phyloP scores from a whole-genome alignment of 2,888 invertebrate species.

The Rotaria socialis region DNA sequence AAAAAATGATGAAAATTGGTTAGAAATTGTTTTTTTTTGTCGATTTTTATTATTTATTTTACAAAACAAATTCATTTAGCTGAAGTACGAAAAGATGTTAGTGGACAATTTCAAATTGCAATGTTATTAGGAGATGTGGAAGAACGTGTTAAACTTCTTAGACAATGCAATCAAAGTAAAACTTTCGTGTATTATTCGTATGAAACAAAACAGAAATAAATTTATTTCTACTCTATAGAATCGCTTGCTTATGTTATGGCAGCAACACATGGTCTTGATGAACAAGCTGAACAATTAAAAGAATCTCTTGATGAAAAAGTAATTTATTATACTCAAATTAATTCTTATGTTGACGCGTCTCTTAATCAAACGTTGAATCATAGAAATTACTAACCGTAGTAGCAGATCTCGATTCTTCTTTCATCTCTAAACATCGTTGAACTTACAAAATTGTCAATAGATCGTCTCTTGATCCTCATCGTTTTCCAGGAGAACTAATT shows the following conservation, averaged over 20 bases:
- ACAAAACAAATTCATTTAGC: conserved; percentile 62
- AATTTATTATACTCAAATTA: conserved; percentile 46
- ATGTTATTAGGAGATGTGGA: conserved; percentile 81
- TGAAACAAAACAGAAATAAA: not conserved
- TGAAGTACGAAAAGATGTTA: conserved; percentile 90
- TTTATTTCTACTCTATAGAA: conserved; percentile 55
- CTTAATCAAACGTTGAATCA: too few relatives aligned
- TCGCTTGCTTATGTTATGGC: conserved; percentile 86
- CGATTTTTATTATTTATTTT: not conserved
- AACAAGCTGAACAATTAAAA: conserved; percentile 72
- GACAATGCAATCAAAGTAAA: conserved; percentile 55
- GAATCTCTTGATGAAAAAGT: conserved; percentile 48
- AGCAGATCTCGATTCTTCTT: too few relatives aligned
- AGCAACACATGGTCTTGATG: conserved; percentile 78
- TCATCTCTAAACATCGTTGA: too few relatives aligned
- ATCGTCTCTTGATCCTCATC: too few relatives aligned
- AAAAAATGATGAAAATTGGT: conserved; percentile 93
- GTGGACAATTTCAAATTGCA: conserved; percentile 92
- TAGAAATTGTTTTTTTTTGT: not conserved
- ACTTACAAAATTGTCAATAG: too few relatives aligned
- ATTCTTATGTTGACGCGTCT: too few relatives aligned
- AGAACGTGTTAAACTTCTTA: conserved; percentile 72
- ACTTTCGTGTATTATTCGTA: not conserved
- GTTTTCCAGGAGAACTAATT: too few relatives aligned
- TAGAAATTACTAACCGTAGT: too few relatives aligned